These are phyloP conservation scores for Elegia similella DNA, from an alignment of 2,888 invertebrate genomes.

Conservation along the genomic window DNA sequence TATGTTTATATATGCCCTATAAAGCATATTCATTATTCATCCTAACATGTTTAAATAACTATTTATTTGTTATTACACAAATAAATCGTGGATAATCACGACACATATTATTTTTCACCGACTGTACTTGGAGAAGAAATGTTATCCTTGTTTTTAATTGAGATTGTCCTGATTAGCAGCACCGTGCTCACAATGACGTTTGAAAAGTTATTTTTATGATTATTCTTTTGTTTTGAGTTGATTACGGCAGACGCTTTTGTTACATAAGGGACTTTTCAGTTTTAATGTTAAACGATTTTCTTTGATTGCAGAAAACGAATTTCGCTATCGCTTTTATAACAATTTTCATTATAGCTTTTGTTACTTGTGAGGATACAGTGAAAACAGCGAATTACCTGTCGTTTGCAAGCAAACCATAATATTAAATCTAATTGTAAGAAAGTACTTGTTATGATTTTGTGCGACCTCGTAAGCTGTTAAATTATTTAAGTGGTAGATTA, in stretches of 20 bases:
- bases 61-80: background rate
- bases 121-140: slow-evolving; percentile 32
- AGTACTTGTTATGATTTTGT: too few relatives aligned
- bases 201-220: slow-evolving; percentile 15
- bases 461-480: too few relatives aligned
- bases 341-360: too few relatives aligned
- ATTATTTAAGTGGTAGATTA: too few relatives aligned
- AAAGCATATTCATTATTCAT: too few relatives aligned
- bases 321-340: background rate
- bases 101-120: background rate
- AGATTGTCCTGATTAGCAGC: slow-evolving; percentile 42
- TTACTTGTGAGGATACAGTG: too few relatives aligned
- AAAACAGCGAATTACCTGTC: too few relatives aligned
- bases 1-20: too few relatives aligned
- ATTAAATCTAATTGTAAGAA: too few relatives aligned
- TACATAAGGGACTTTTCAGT: background rate
- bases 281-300: slow-evolving; percentile 4
- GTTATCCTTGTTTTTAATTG: slow-evolving; percentile 56
- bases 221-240: slow-evolving; percentile 14
- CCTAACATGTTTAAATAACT: too few relatives aligned
- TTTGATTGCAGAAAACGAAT: background rate
- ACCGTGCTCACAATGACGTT: slow-evolving; percentile 18
- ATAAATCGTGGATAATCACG: background rate
- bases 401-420: too few relatives aligned
- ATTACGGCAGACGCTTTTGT: background rate